Evolutionary conservation across 2,113 vertebrate species (phyloP).

Genomic region (Chitala chitala): DNA sequence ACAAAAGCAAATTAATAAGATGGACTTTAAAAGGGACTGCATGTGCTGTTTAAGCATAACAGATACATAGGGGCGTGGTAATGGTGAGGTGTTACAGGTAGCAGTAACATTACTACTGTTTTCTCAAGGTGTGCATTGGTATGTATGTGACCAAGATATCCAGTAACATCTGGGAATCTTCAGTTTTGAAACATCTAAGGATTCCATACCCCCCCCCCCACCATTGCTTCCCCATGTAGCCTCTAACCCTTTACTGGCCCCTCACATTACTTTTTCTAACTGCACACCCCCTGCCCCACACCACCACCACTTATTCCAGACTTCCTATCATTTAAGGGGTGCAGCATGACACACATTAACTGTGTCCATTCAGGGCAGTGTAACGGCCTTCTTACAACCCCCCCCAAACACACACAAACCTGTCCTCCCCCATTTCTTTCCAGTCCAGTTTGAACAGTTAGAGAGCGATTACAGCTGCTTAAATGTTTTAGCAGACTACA

Average conservation of each 20-base stretch:
- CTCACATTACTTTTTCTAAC: neutral
- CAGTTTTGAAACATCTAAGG: slow-evolving; percentile 24
- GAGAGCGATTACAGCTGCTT: neutral
- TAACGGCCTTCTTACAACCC: too few relatives aligned
- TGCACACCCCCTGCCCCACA: slow-evolving; percentile 31
- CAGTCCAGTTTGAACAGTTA: too few relatives aligned
- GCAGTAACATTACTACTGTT: neutral
- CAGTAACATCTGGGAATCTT: slow-evolving; percentile 55
- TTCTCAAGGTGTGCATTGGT: neutral
- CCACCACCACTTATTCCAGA: slow-evolving; percentile 28
- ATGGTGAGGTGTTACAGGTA: neutral
- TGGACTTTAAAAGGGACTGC: too few relatives aligned
- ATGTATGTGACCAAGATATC: neutral
- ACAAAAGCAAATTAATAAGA: too few relatives aligned
- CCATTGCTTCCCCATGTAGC: neutral
- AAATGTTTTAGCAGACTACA: neutral
- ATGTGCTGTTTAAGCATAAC: too few relatives aligned
- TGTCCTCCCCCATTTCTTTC: too few relatives aligned
- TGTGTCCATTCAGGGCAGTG: neutral
- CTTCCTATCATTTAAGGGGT: too few relatives aligned
- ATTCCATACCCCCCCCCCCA: neutral
- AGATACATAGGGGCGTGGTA: too few relatives aligned
- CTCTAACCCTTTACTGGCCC: neutral
- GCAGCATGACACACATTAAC: too few relatives aligned
- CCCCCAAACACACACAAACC: too few relatives aligned